Conservation (phyloP, 2,113 vertebrate genomes). For the Azemiops feae region DNA sequence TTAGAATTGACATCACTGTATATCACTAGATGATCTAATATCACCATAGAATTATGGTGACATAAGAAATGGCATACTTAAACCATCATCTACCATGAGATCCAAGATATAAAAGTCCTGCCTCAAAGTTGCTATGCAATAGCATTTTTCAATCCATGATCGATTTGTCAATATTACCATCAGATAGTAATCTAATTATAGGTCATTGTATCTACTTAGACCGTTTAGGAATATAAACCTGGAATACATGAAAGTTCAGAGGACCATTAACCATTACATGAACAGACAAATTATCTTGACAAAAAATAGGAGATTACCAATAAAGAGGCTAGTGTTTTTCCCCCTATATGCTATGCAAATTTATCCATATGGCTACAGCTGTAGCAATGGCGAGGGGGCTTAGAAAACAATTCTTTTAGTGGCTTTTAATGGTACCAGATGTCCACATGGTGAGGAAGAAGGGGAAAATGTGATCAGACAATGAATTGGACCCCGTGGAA, state of each 20-base stretch:
- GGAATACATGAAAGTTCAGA: neutral
- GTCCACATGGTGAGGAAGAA: conserved; percentile 44
- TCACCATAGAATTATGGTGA: neutral
- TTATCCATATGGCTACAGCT: conserved; percentile 55
- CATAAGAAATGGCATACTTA: neutral
- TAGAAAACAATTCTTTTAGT: conserved; percentile 57
- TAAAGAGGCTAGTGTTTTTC: conserved; percentile 25
- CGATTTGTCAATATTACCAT: neutral
- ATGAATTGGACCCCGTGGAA: conserved; percentile 64
- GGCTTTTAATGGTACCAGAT: conserved; percentile 64
- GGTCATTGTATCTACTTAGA: conserved; percentile 13
- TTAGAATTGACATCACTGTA: neutral
- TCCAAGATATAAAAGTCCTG: neutral
- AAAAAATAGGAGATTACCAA: conserved; percentile 39
- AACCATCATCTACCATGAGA: neutral
- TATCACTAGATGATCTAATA: neutral
- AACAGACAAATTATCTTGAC: conserved; percentile 25
- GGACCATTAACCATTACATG: neutral
- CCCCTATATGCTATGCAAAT: conserved; percentile 47
- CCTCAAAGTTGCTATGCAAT: neutral
- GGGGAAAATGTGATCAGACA: conserved; percentile 29
- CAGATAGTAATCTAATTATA: neutral
- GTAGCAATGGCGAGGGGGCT: conserved; percentile 36
- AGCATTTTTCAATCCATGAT: neutral
- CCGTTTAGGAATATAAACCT: conserved; percentile 8